phyloP scores from a whole-genome alignment of 2,797 vertebrate genomes.

The Hybognathus amarus region DNA sequence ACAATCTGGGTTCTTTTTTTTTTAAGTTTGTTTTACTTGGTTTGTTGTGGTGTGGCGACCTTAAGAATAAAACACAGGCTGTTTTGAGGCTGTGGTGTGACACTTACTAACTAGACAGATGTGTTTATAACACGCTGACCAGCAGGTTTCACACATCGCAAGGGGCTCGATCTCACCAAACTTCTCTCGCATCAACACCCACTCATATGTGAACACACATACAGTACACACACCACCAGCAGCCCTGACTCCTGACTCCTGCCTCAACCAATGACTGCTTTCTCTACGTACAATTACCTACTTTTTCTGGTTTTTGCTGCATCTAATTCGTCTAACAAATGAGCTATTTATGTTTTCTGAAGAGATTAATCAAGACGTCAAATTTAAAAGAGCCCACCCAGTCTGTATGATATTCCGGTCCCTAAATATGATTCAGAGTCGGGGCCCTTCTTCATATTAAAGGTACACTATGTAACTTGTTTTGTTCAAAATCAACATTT shows the following conservation, averaged over 20 bases:
- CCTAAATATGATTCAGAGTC: background rate
- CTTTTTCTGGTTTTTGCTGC: background rate
- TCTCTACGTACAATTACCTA: background rate
- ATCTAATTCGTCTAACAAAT: background rate
- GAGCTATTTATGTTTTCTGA: background rate
- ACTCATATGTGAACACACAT: constrained; percentile 14
- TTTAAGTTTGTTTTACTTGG: background rate
- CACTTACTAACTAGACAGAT: constrained; percentile 46
- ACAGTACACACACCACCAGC: constrained; percentile 16
- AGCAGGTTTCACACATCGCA: constrained; percentile 23
- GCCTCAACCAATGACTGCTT: constrained; percentile 4
- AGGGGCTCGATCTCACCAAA: constrained; percentile 15
- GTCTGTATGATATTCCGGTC: background rate
- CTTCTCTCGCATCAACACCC: constrained; percentile 16
- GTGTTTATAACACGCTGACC: constrained; percentile 24
- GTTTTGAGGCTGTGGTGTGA: background rate
- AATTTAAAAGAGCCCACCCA: background rate
- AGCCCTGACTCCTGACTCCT: background rate
- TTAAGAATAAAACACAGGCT: background rate
- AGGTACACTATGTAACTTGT: no score
- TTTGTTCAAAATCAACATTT: background rate
- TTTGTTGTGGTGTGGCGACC: background rate
- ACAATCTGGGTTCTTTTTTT: background rate
- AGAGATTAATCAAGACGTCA: background rate
- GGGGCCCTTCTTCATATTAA: background rate